Percentiles rank a stretch among this genome's conserved stretches.
Evolutionary conservation across 2,113 vertebrate species (phyloP).

Genomic region (Odocoileus hemionus): DNA sequence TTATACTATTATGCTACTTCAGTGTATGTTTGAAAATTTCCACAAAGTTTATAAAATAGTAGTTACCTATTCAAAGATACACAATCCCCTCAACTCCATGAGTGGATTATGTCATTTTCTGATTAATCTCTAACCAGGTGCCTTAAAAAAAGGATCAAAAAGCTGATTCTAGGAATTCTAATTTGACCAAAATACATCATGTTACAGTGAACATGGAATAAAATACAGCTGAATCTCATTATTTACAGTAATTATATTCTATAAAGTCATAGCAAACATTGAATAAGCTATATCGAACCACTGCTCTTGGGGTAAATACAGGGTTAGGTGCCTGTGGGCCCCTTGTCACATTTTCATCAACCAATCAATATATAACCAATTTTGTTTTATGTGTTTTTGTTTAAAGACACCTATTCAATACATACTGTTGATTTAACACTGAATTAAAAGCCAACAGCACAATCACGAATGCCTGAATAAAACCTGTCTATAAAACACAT

Average conservation of each 20-base stretch:
- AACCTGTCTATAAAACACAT: background rate
- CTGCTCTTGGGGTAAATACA: background rate
- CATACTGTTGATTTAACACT: background rate
- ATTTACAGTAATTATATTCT: background rate
- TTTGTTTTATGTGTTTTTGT: background rate
- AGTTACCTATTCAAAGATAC: background rate
- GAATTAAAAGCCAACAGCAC: background rate
- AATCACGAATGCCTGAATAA: background rate
- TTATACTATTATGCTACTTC: background rate
- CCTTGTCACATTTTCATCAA: background rate
- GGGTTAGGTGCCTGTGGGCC: background rate
- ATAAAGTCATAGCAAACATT: background rate
- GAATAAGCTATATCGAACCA: background rate
- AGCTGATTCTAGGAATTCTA: background rate
- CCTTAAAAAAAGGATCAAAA: background rate
- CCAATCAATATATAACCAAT: background rate
- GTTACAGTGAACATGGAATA: background rate
- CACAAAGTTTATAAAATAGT: background rate
- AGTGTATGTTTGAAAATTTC: background rate
- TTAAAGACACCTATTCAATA: background rate
- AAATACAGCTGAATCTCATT: background rate
- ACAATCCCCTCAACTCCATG: background rate
- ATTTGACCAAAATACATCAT: background rate
- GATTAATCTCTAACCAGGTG: background rate
- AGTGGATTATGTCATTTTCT: background rate